Conservation (phyloP, 2,888 invertebrate species). For the Ptychoptera albimana region DNA sequence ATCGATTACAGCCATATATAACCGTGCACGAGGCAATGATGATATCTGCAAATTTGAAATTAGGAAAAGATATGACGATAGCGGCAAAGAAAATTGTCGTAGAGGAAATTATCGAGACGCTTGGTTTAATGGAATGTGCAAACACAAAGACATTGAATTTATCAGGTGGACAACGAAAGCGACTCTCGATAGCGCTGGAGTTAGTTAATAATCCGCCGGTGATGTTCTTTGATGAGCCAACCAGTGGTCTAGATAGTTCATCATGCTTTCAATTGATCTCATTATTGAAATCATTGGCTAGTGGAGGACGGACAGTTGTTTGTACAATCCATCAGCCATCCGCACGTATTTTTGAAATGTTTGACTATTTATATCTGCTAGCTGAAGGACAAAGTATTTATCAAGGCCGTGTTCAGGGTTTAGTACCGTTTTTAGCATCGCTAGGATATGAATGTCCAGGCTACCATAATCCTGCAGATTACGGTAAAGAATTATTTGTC, state of each 20-base stretch:
- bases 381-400: slow-evolving; percentile 91
- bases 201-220: slow-evolving; percentile 92
- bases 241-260: slow-evolving; percentile 84
- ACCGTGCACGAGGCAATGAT: slow-evolving; percentile 87
- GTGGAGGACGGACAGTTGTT: slow-evolving; percentile 79
- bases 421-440: slow-evolving; percentile 76
- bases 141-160: slow-evolving; percentile 66
- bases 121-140: slow-evolving; percentile 63
- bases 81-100: slow-evolving; percentile 65
- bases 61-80: slow-evolving; percentile 59
- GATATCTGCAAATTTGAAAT: slow-evolving; percentile 83
- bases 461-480: slow-evolving; percentile 95
- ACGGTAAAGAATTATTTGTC: slow-evolving; percentile 43
- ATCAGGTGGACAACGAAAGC: slow-evolving; percentile 82
- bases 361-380: slow-evolving; percentile 81
- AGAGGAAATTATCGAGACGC: slow-evolving; percentile 69
- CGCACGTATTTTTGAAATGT: slow-evolving; percentile 89
- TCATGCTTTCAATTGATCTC: slow-evolving; percentile 88
- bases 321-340: slow-evolving; percentile 96
- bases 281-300: slow-evolving; percentile 71
- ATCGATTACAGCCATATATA: slow-evolving; percentile 74
- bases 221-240: slow-evolving; percentile 95
- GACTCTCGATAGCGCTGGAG: slow-evolving; percentile 81
- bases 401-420: slow-evolving; percentile 62
- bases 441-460: slow-evolving; percentile 81